Conservation (phyloP, 2,797 vertebrate species). For the Naso thynnoides region DNA sequence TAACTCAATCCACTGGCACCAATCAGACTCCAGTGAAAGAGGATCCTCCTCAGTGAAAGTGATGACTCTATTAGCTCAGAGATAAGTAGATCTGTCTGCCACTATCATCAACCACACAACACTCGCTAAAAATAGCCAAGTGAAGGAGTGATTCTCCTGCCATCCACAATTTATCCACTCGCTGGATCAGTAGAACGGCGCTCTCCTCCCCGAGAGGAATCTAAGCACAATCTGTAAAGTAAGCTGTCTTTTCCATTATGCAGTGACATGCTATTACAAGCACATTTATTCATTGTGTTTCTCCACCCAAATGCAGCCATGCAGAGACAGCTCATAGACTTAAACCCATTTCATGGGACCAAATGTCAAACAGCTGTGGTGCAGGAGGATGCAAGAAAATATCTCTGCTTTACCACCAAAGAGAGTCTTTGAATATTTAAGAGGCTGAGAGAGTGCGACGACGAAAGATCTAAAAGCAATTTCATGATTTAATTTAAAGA, state of each 20-base stretch:
- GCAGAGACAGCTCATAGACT: slow-evolving; percentile 58
- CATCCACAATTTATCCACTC: slow-evolving; percentile 39
- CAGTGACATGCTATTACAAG: slow-evolving; percentile 65
- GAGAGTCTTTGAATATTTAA: slow-evolving; percentile 27
- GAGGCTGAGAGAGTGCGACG: slow-evolving; percentile 26
- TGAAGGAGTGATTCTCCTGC: slow-evolving; percentile 43
- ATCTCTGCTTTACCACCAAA: slow-evolving; percentile 28
- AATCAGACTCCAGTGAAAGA: slow-evolving; percentile 49
- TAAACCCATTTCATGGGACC: slow-evolving; percentile 54
- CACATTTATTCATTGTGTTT: slow-evolving; percentile 74
- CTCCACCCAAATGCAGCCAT: slow-evolving; percentile 72
- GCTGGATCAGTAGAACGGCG: slow-evolving; percentile 30
- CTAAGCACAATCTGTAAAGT: slow-evolving; percentile 69
- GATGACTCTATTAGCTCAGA: slow-evolving; percentile 60
- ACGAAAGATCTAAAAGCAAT: slow-evolving; percentile 42
- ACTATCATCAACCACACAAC: slow-evolving; percentile 56
- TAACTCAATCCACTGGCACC: slow-evolving; percentile 30
- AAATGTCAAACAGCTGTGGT: slow-evolving; percentile 67
- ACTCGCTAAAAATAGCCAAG: slow-evolving; percentile 69
- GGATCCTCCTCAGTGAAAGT: slow-evolving; percentile 53
- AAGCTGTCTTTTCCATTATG: slow-evolving; percentile 76
- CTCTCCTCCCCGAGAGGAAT: slow-evolving; percentile 46
- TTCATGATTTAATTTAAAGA: slow-evolving; percentile 35
- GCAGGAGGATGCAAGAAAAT: slow-evolving; percentile 32
- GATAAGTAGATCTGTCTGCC: slow-evolving; percentile 63